Base-by-base conservation (phyloP, 2,113 vertebrate genomes). In the Tautogolabrus adspersus region DNA sequence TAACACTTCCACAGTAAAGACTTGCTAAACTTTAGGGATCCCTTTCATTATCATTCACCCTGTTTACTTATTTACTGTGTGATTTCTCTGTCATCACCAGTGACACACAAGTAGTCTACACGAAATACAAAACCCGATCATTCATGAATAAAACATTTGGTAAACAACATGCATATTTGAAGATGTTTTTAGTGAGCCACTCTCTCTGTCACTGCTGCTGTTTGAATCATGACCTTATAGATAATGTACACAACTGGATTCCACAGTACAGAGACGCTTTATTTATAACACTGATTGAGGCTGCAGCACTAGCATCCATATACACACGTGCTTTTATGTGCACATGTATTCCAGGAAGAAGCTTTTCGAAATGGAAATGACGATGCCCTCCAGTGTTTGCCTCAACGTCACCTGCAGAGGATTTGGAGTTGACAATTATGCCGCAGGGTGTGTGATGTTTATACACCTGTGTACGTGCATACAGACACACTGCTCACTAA, bases 361-460 rank as follows among this genome's bases (percentile, higher is more conserved):
- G 82, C 62, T 83, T 82, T 91, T 89, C 88, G 83, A 91, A 88
- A 93, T 93, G 89, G 83, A 93, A 94, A 93, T 89, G 63, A 69
- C 6, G 30, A 21, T 66, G 67, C 26, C 21, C 66, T 84, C 21
- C 57, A 46, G 63, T 64, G 77, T 64, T 44, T 63, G 77, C 65
- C 38, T 84, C 54, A 47, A 23, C 56, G 42, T 87, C 72, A 82
- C 85, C 83, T 79, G 81, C 70, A 77, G 72, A 87, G 79, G 71
- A 85, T 79, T 84, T 71, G 37, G 72, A 84, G 72, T 54, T 78
- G 56, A 79, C 69, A 83, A 83, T 88, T 79, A 79, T 56, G 65
- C 73, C 1, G 23, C 52, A 8, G 66, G 71, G 68, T 12, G 68
- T 46, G 66, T 64, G 61, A 75, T 71, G 63, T 58, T 59, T 52